Evolutionary conservation across 2,888 invertebrate species (phyloP), one percentile per base, ranked within the genome.

Genomic region (Campopleginae sp.): DNA sequence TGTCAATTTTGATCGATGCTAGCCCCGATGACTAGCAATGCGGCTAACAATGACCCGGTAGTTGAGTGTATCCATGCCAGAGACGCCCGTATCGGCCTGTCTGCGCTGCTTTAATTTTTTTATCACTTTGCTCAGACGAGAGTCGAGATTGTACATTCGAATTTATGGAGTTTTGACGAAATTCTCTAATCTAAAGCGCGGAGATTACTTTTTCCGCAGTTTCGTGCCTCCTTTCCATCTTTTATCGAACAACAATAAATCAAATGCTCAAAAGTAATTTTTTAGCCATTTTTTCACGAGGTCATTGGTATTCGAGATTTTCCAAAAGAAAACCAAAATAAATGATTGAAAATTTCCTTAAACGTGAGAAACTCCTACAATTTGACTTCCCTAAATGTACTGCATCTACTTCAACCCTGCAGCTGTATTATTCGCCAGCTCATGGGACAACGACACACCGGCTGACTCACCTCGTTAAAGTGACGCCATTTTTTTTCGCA

Each of bases 401-500:
- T 27, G 58, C 27, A 12, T 23, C 12, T 58, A n/a, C 7, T 33
- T n/a, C 38, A 65, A 65, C n/a, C n/a, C 33, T 19, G 65, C 65
- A 8, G 65, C 65, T 17, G n/a, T 38, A n/a, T 33, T 38, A 38
- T 38, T 38, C 19, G 65, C 31, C 65, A 33, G n/a, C 38, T 65
- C 33, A 65, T 65, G 65, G 19, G 38, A 51, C 31, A 33, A 27
- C 19, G 14, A 27, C 51, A n/a, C 19, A 7, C 27, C 2, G 31
- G n/a, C 51, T 71, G 71, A 71, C 71, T 71, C 71, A 71, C n/a
- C 33, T 71, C 33, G 51, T 51, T 6, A 31, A 31, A 38, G 27
- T 46, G 46, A 68, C 68, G 68, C 68, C 68, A 46, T 44, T 44
- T 66, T 14, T 44, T 31, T 17, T 46, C 46, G 8, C 17, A 19